These are phyloP conservation scores for Gonatopus flavifemur DNA, from an alignment of 1,140 invertebrate genomes.

Conservation along the genomic window DNA sequence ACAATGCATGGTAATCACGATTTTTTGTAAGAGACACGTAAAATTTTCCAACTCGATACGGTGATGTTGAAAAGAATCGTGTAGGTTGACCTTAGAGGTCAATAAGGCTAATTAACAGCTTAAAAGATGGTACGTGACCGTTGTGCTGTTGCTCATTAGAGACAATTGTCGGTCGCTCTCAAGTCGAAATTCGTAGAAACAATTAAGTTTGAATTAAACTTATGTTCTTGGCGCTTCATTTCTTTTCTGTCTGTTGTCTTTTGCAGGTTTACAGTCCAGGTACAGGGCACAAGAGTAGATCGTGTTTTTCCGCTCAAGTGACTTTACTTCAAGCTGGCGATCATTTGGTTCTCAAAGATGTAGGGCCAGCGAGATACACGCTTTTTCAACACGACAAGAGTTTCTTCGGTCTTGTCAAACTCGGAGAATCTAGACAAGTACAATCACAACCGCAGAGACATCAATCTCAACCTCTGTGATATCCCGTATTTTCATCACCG, in stretches of 20 bases:
- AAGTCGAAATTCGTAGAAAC: too few relatives aligned
- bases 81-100: too few relatives aligned
- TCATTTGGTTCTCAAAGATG: conserved; percentile 67
- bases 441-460: conserved; percentile 33
- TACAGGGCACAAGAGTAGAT: conserved; percentile 47
- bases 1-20: conserved; percentile 58
- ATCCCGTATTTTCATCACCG: too few relatives aligned
- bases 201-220: too few relatives aligned
- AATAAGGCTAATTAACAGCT: too few relatives aligned
- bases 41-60: not conserved
- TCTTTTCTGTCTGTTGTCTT: too few relatives aligned
- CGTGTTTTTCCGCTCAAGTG: conserved; percentile 74
- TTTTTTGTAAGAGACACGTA: not conserved
- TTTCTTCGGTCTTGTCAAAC: conserved; percentile 76
- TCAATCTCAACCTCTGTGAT: conserved; percentile 14
- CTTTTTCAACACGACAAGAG: conserved; percentile 74
- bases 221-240: too few relatives aligned
- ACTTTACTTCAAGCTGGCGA: conserved; percentile 66
- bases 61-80: not conserved
- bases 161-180: too few relatives aligned
- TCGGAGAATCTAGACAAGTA: conserved; percentile 61
- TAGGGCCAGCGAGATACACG: conserved; percentile 68
- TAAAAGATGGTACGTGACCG: too few relatives aligned
- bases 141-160: too few relatives aligned
- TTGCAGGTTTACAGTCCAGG: conserved; percentile 44